These are phyloP conservation scores for Sebastes vulpes DNA, from an alignment of 2,797 vertebrate species.

Conservation along the genomic window DNA sequence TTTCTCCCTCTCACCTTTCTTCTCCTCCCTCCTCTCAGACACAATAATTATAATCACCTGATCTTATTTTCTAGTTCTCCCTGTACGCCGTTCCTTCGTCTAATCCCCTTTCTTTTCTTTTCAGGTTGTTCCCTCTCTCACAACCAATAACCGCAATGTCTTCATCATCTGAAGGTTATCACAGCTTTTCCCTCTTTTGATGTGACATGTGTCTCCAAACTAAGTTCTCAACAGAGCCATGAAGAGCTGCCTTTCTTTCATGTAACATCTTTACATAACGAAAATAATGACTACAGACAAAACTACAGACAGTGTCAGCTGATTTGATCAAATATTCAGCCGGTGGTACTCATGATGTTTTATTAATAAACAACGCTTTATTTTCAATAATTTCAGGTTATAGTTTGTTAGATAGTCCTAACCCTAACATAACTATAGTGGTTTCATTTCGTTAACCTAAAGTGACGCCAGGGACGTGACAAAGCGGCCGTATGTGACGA, in stretches of 20 bases:
- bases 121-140: slow-evolving; percentile 1
- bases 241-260: not conserved
- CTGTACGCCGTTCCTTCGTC: not conserved
- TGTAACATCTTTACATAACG: not conserved
- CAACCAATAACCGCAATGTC: slow-evolving; percentile 35
- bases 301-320: not conserved
- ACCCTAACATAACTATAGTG: too few species aligned
- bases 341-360: not conserved
- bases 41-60: slow-evolving; percentile 27
- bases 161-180: slow-evolving; percentile 20
- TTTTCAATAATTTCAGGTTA: not conserved
- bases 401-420: not conserved
- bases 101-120: not conserved
- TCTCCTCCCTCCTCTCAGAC: slow-evolving; percentile 69
- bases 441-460: accelerated
- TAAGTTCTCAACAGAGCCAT: not conserved
- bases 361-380: not conserved
- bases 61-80: slow-evolving; percentile 18
- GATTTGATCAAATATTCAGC: not conserved
- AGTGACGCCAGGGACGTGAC: too few species aligned
- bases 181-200: not conserved
- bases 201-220: not conserved
- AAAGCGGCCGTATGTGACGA: too few species aligned
- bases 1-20: slow-evolving; percentile 25
- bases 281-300: not conserved